Conservation (phyloP, 53 echinoderm and acorn worm species). For the Mesocentrotus franciscanus region DNA sequence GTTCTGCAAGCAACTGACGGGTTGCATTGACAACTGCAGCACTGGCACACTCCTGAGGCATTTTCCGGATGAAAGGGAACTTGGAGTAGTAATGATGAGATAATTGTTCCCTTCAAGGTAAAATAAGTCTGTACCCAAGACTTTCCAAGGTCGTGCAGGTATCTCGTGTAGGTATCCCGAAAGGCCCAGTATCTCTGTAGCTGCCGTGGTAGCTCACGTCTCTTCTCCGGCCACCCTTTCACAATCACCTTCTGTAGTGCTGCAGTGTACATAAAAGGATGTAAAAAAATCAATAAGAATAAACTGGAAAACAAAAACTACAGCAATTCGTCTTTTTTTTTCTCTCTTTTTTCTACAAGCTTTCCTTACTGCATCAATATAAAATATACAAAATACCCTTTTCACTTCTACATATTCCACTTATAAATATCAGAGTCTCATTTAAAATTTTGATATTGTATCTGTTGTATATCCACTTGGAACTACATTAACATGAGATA, state of each 20-base stretch:
- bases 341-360: constrained; percentile 9
- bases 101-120: constrained; percentile 62
- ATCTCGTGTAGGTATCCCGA: too few relatives aligned
- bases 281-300: constrained; percentile 71
- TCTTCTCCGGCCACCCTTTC: too few relatives aligned
- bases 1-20: constrained; percentile 64
- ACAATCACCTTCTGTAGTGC: too few relatives aligned
- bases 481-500: too few relatives aligned
- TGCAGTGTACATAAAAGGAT: too few relatives aligned
- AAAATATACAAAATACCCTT: constrained; percentile 6
- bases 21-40: constrained; percentile 43
- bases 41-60: constrained; percentile 62
- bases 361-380: neutral
- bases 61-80: constrained; percentile 63
- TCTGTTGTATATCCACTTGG: too few relatives aligned
- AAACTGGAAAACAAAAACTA: constrained; percentile 63
- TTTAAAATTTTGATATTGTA: constrained; percentile 9
- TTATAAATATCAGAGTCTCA: constrained; percentile 1
- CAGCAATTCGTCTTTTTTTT: constrained; percentile 43
- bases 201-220: too few relatives aligned
- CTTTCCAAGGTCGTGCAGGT: too few relatives aligned
- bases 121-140: constrained; percentile 73
- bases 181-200: too few relatives aligned
- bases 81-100: constrained; percentile 72
- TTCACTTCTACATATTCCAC: constrained; percentile 1